Evolutionary conservation across 2,797 vertebrate species (phyloP), one percentile per base, ranked within the genome.

Genomic region (Lepus townsendii): DNA sequence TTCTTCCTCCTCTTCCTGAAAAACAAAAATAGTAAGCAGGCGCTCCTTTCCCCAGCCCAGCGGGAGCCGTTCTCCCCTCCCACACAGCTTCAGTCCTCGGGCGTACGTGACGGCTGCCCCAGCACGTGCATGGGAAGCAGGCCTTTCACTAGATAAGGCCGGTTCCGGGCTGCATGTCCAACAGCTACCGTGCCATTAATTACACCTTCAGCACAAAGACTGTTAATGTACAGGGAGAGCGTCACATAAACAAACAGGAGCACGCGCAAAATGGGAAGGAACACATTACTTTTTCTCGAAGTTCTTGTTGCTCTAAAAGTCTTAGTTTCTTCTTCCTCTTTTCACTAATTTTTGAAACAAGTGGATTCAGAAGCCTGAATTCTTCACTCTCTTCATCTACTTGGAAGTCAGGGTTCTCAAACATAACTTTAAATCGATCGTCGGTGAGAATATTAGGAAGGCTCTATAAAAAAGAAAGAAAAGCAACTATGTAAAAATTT

Each of bases 331-430:
- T 99, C 97, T 98, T 99, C 96, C 99, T 99, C 97, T 99, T 99
- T 91, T 99, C 99, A 89, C 98, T 99, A 30, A 99, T 99, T 98
- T 99, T 99, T 90, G 99, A 99, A 97, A 99, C 99, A 63, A 99
- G 99, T 30, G 99, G 99, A 97, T 99, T 99, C 96, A 99, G 98
- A 92, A 99, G 98, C 68, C 99, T 98, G 96, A 99, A 99, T 97
- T 99, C 99, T 97, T 99, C 99, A 89, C 99, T 99, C 97, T 99
- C 98, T 97, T 99, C 98, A 17, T 99, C 99, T 95, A 99, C 99
- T 97, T 99, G 99, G 98, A 99, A 99, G 97, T 99, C 99, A 0
- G 99, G 99, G 97, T 99, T 99, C 97, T 99, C 99, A 95, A 99
- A 99, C 99, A 99, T 99, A 97, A 99, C 98, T 98, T 99, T 99